phyloP scores from a whole-genome alignment of 1,140 invertebrate species.

The Danaus melanippus region DNA sequence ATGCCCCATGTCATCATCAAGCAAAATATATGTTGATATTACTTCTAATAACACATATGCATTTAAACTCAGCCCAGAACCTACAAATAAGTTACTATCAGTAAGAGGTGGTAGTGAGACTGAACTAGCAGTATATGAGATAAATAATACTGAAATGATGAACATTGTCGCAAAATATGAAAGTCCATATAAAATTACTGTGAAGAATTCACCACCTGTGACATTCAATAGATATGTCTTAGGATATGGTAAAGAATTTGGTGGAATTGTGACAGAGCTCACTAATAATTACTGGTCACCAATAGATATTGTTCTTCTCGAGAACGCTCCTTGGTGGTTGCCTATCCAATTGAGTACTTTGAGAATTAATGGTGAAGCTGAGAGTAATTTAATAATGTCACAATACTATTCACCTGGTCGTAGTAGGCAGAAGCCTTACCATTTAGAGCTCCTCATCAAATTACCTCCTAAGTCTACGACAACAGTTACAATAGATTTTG shows the following conservation, averaged over 20 bases:
- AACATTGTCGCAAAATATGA: slow-evolving; percentile 76
- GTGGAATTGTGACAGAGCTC: slow-evolving; percentile 87
- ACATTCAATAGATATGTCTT: slow-evolving; percentile 87
- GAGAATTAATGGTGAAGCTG: slow-evolving; percentile 75
- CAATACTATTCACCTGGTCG: slow-evolving; percentile 84
- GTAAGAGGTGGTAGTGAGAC: slow-evolving; percentile 78
- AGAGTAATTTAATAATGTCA: slow-evolving; percentile 75
- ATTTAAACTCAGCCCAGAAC: slow-evolving; percentile 74
- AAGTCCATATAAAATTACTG: slow-evolving; percentile 53
- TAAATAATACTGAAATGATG: slow-evolving; percentile 74
- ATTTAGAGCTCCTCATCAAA: slow-evolving; percentile 89
- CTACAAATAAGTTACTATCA: slow-evolving; percentile 73
- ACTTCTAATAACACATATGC: slow-evolving; percentile 74
- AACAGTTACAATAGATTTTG: slow-evolving; percentile 90
- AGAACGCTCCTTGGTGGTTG: slow-evolving; percentile 95
- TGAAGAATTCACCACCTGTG: slow-evolving; percentile 77
- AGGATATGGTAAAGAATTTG: slow-evolving; percentile 89
- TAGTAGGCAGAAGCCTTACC: slow-evolving; percentile 87
- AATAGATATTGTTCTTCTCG: slow-evolving; percentile 80
- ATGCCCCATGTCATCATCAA: slow-evolving; percentile 85
- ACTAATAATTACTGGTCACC: slow-evolving; percentile 82
- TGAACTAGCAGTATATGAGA: slow-evolving; percentile 79
- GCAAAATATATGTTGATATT: slow-evolving; percentile 89
- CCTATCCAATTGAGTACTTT: slow-evolving; percentile 93
- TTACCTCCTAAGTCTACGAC: slow-evolving; percentile 87